Evolutionary conservation across 1,140 invertebrate genomes (phyloP).

Genomic region (Lepidostoma basale): DNA sequence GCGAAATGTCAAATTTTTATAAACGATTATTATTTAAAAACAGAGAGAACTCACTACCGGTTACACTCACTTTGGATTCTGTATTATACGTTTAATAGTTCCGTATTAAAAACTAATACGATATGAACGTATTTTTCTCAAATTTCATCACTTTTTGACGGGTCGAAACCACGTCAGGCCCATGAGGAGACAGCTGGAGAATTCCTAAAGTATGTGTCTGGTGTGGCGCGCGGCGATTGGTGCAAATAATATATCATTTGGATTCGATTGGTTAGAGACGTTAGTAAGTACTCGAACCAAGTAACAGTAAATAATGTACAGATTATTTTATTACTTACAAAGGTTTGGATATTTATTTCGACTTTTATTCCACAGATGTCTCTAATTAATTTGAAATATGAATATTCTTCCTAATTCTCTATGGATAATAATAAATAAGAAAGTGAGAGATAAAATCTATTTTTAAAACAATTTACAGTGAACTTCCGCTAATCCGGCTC

Average conservation of each 20-base stretch:
- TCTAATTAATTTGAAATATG: no score
- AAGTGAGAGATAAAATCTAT: no score
- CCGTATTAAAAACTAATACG: constrained; percentile 24
- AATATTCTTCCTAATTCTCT: no score
- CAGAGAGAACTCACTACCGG: background rate
- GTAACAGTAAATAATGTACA: constrained; percentile 14
- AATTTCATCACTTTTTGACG: constrained; percentile 35
- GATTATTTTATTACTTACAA: no score
- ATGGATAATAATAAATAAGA: no score
- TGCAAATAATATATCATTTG: background rate
- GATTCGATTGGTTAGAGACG: background rate
- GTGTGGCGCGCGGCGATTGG: constrained; percentile 34
- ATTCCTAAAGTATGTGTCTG: constrained; percentile 7
- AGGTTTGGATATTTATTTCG: no score
- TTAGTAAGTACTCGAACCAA: background rate
- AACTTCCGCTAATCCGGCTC: no score
- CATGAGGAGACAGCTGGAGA: constrained; percentile 37
- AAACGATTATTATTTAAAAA: background rate
- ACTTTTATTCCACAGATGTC: no score
- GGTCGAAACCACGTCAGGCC: constrained; percentile 31
- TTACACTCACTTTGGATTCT: constrained; percentile 3
- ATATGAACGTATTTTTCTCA: constrained; percentile 12
- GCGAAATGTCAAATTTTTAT: constrained; percentile 27
- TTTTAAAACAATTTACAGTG: no score
- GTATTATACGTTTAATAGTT: background rate